Conservation (phyloP, 2,797 vertebrate species). For the Diplodus sargus region DNA sequence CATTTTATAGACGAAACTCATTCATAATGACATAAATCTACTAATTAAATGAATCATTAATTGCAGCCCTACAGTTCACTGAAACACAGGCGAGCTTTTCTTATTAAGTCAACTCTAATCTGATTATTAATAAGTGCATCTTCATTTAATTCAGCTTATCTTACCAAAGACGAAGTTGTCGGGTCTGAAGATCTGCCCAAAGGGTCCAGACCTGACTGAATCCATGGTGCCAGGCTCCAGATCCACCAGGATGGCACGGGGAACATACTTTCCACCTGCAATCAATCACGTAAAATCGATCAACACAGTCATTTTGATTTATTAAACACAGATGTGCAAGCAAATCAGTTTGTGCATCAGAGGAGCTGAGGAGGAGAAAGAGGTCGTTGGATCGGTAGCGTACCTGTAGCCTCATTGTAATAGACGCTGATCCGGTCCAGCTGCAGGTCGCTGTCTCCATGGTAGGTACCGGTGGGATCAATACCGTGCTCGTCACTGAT, state of each 20-base stretch:
- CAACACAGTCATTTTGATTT: background rate
- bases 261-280: conserved; percentile 96
- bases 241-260: conserved; percentile 95
- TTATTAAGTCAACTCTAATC: too few species aligned
- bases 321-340: background rate
- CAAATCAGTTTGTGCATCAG: background rate
- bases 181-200: conserved; percentile 96
- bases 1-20: too few species aligned
- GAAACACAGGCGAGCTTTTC: background rate
- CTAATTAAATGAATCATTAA: too few species aligned
- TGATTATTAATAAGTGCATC: background rate
- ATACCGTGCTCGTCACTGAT: conserved; percentile 91
- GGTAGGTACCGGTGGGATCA: conserved; percentile 85
- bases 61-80: too few species aligned
- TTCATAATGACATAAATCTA: too few species aligned
- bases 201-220: conserved; percentile 94
- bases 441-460: conserved; percentile 89
- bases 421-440: conserved; percentile 88
- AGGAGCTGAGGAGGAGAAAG: background rate
- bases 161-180: conserved; percentile 98
- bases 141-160: conserved; percentile 32
- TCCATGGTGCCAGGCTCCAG: conserved; percentile 98
- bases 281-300: background rate
- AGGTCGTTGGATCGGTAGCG: background rate
- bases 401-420: conserved; percentile 86